Evolutionary conservation across 1,140 invertebrate species (phyloP), one percentile per base, ranked within the genome.

Genomic region (Cydia strobilella): DNA sequence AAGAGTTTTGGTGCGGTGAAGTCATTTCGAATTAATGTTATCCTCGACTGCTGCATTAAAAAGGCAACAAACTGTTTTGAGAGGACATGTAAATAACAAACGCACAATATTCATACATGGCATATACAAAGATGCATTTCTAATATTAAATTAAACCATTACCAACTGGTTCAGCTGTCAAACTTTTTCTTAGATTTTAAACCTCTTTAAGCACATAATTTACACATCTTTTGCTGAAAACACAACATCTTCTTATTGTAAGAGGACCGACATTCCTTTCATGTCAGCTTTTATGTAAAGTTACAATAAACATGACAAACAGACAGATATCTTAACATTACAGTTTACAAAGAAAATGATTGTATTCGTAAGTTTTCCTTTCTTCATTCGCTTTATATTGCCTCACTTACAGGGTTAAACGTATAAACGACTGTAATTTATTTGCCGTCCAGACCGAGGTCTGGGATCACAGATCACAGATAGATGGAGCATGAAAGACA

Each of bases 341-440:
- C 54, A 59, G 54, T 59, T 54, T 54, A 59, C 20, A 59, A 59
- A 59, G 54, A 59, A 59, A 59, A 59, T 59, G 54, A 59, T 3
- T 23, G 54, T 59, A 20, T 59, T 59, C 7, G 31, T 69, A 23
- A n/a, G 18, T 18, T 69, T 69, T 66, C 25, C 63, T 31, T 54
- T 65, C 59, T 81, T 76, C 75, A 66, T 74, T 59, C 72, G 27
- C 73, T 80, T 82, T 80, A 83, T 85, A 83, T 86, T 84, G 81
- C 76, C 75, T 73, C 78, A 77, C 81, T 83, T 82, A 79, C 77
- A 76, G 71, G 74, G 79, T 77, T 82, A 78, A 82, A 79, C 75
- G 80, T 81, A 76, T 84, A 83, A 86, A 83, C 84, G 86, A 79
- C 79, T 78, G 80, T 82, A 85, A 89, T 89, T 88, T 89, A 85